These are phyloP conservation scores for Poeciliopsis turneri DNA, from an alignment of 2,797 vertebrate species.

Conservation along the genomic window DNA sequence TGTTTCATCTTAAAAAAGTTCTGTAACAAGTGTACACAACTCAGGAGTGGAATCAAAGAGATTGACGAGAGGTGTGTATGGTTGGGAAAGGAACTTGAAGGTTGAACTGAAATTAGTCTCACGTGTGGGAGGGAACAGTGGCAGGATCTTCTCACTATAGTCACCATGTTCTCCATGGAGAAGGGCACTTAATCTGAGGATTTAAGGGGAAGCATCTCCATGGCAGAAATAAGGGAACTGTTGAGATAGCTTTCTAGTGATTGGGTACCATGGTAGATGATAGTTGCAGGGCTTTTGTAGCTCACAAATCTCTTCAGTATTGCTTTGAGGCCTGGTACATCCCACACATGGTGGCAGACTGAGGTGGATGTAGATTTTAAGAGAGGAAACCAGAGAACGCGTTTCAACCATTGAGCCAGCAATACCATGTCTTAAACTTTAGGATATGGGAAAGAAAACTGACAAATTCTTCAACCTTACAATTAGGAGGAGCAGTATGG, in stretches of 20 bases:
- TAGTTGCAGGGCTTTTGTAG: background rate
- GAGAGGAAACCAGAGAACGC: background rate
- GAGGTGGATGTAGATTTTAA: background rate
- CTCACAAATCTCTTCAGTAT: background rate
- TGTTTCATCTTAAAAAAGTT: background rate
- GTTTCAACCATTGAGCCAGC: background rate
- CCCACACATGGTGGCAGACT: background rate
- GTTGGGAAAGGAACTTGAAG: background rate
- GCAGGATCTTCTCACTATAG: background rate
- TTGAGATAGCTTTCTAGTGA: background rate
- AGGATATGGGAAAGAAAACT: background rate
- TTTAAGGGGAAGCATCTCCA: background rate
- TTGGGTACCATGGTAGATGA: background rate
- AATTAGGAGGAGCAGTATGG: background rate
- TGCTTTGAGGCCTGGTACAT: background rate
- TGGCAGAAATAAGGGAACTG: background rate
- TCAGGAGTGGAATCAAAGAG: background rate
- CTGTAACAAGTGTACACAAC: background rate
- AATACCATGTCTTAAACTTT: background rate
- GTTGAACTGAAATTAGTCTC: background rate
- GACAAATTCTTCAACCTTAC: background rate
- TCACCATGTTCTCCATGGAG: background rate
- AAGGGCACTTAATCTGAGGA: background rate
- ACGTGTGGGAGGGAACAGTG: background rate
- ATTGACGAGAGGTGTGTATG: background rate